Conservation (phyloP, 2,888 invertebrate species). For the Sylvicola cinctus region DNA sequence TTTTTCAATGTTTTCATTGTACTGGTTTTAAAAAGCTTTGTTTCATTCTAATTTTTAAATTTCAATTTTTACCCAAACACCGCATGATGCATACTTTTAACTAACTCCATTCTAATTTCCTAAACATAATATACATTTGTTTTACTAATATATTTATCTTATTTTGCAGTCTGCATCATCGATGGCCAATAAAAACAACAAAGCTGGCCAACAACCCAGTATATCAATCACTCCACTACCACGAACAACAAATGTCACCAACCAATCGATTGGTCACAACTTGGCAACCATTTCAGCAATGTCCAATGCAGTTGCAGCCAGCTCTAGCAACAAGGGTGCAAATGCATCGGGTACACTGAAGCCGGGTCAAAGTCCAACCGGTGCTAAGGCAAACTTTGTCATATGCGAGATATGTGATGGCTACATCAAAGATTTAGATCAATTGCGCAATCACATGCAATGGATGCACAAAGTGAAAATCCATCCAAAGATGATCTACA, state of each 20-base stretch:
- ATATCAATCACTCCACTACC: slow-evolving; percentile 81
- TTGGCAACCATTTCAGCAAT: slow-evolving; percentile 9
- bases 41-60: no score
- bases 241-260: slow-evolving; percentile 13
- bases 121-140: no score
- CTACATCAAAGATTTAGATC: slow-evolving; percentile 87
- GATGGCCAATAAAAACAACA: neutral
- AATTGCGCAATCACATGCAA: slow-evolving; percentile 88
- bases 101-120: no score
- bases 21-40: no score
- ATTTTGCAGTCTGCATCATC: slow-evolving; percentile 4
- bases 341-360: slow-evolving; percentile 26
- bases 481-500: slow-evolving; percentile 90
- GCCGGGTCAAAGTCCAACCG: slow-evolving; percentile 23
- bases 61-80: no score
- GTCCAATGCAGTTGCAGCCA: slow-evolving; percentile 9
- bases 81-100: no score
- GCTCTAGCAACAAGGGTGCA: slow-evolving; percentile 4
- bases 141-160: neutral
- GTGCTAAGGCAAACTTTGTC: slow-evolving; percentile 62
- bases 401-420: slow-evolving; percentile 96
- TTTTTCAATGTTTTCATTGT: no score
- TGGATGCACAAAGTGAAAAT: slow-evolving; percentile 96
- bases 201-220: slow-evolving; percentile 46
- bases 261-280: slow-evolving; percentile 19